These are phyloP conservation scores for Eurytoma adleriae DNA, from an alignment of 2,888 invertebrate genomes.

Conservation along the genomic window DNA sequence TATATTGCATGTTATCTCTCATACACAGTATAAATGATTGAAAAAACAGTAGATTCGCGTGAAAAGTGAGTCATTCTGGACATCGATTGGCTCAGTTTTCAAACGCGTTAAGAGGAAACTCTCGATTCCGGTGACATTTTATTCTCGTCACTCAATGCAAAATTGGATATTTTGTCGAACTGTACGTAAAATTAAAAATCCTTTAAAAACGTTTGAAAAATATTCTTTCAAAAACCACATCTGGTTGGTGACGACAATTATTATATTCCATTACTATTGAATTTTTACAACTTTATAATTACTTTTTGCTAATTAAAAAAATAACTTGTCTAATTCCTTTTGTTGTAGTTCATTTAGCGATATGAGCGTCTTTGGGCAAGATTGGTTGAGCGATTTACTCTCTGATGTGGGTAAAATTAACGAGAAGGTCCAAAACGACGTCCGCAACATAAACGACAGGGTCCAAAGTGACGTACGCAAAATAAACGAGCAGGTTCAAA, in stretches of 20 bases:
- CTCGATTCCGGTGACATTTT: neutral
- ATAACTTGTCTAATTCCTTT: neutral
- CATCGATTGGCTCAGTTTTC: neutral
- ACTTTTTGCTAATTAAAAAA: neutral
- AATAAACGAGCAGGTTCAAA: neutral
- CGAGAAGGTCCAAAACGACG: slow-evolving; percentile 57
- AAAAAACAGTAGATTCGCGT: neutral
- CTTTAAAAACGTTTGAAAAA: neutral
- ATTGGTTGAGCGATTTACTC: slow-evolving; percentile 57
- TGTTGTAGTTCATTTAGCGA: slow-evolving; percentile 52
- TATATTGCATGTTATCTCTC: neutral
- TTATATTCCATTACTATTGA: neutral
- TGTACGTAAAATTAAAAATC: too few relatives aligned
- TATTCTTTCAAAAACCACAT: too few relatives aligned
- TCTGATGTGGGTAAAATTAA: slow-evolving; percentile 53
- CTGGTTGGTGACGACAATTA: neutral
- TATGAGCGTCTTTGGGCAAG: slow-evolving; percentile 21
- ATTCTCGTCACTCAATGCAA: neutral
- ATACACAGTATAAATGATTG: too few relatives aligned
- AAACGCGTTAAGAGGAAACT: neutral
- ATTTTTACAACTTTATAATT: neutral
- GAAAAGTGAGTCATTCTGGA: too few relatives aligned
- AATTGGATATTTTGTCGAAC: neutral
- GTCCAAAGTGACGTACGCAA: too few relatives aligned
- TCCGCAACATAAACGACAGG: slow-evolving; percentile 52